Evolutionary conservation across 2,113 vertebrate species (phyloP).

Genomic region (Pedionomus torquatus): DNA sequence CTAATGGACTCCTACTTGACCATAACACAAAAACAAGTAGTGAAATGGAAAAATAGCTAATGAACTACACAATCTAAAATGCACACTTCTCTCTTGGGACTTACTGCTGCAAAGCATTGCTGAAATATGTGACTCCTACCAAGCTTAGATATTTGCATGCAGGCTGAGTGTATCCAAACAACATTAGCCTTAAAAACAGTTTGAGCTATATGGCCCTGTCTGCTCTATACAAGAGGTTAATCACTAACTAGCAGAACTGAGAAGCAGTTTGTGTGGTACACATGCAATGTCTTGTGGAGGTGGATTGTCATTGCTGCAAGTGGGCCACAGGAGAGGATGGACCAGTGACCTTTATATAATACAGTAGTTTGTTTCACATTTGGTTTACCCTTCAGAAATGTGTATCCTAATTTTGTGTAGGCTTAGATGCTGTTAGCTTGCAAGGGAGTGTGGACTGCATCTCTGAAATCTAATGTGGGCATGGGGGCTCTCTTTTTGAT

Average conservation of each 20-base stretch:
- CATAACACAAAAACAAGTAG: background rate
- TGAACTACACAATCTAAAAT: background rate
- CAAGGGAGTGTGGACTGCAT: background rate
- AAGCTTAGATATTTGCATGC: background rate
- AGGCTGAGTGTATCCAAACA: background rate
- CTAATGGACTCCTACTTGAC: background rate
- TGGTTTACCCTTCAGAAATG: background rate
- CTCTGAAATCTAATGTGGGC: conserved; percentile 23
- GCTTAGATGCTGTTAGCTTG: background rate
- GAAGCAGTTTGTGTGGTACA: background rate
- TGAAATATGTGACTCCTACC: too few relatives aligned
- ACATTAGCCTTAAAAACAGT: background rate
- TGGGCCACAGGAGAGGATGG: background rate
- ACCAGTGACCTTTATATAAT: background rate
- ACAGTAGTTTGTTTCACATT: background rate
- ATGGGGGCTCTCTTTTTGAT: conserved; percentile 61
- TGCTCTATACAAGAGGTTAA: background rate
- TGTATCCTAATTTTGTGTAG: background rate
- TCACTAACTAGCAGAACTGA: background rate
- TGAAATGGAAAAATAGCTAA: background rate
- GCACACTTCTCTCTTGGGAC: background rate
- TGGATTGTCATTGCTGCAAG: background rate
- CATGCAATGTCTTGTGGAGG: background rate
- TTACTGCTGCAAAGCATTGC: background rate
- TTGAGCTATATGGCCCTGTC: background rate